These are phyloP conservation scores for Epistrophe eligans DNA, from an alignment of 2,888 invertebrate species.

Conservation along the genomic window DNA sequence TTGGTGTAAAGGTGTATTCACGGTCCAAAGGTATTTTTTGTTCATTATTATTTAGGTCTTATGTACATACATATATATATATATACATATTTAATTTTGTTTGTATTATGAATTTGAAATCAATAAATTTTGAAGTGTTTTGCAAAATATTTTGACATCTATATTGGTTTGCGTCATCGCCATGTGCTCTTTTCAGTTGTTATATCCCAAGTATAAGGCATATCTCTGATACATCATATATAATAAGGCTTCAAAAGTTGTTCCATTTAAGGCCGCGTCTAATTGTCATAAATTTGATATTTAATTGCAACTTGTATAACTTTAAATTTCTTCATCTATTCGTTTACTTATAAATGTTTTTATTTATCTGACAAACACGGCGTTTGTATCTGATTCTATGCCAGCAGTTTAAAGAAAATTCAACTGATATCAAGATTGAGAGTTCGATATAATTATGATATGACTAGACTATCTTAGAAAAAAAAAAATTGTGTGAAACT, in stretches of 20 bases:
- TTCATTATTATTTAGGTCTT: neutral
- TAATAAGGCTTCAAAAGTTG: neutral
- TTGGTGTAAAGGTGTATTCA: neutral
- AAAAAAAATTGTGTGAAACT: neutral
- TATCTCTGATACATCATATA: neutral
- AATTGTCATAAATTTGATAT: constrained; percentile 32
- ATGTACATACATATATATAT: too few relatives aligned
- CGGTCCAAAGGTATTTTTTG: neutral
- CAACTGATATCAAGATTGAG: neutral
- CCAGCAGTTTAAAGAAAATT: neutral
- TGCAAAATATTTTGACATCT: constrained; percentile 26
- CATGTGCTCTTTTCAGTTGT: neutral
- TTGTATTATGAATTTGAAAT: neutral
- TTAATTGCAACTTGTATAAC: constrained; percentile 31
- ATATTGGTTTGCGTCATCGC: neutral
- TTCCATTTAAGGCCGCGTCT: constrained; percentile 2
- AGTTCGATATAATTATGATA: constrained; percentile 1
- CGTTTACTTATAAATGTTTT: neutral
- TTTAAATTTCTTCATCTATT: constrained; percentile 7
- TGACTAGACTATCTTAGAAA: neutral
- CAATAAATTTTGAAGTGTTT: neutral
- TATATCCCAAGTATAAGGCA: neutral
- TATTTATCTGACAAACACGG: constrained; percentile 9
- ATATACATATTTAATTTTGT: neutral
- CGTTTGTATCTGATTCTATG: constrained; percentile 24